Conservation (phyloP, 2,888 invertebrate species). For the Amiota minor region DNA sequence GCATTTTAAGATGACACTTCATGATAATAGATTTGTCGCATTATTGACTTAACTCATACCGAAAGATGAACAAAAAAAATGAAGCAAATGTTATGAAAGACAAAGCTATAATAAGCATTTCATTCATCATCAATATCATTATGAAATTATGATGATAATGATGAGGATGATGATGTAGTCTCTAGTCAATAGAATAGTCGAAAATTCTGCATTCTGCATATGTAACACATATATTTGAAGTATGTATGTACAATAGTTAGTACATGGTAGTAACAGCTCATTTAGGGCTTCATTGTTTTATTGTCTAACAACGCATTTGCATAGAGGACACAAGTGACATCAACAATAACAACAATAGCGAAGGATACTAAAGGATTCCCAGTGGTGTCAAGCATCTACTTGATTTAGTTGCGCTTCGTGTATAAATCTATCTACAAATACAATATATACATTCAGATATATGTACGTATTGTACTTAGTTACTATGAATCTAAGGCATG, state of each 20-base stretch:
- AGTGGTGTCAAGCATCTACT: slow-evolving; percentile 25
- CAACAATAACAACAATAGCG: background rate
- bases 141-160: no score
- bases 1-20: background rate
- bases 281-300: slow-evolving; percentile 16
- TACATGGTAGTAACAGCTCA: background rate
- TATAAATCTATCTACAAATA: slow-evolving; percentile 5
- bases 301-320: slow-evolving; percentile 4
- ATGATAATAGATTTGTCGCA: slow-evolving; percentile 24
- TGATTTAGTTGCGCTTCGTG: slow-evolving; percentile 10
- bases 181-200: no score
- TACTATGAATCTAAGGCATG: no score
- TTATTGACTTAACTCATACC: slow-evolving; percentile 18
- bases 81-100: background rate
- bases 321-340: slow-evolving; percentile 4
- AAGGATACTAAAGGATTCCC: slow-evolving; percentile 4
- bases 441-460: no score
- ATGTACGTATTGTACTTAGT: no score
- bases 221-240: background rate
- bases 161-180: no score
- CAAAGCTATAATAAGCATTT: no score
- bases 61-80: background rate
- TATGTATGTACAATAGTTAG: no score
- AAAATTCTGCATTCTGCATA: background rate
- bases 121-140: no score